Conservation (phyloP, 1,140 invertebrate genomes). For the Popillia japonica region DNA sequence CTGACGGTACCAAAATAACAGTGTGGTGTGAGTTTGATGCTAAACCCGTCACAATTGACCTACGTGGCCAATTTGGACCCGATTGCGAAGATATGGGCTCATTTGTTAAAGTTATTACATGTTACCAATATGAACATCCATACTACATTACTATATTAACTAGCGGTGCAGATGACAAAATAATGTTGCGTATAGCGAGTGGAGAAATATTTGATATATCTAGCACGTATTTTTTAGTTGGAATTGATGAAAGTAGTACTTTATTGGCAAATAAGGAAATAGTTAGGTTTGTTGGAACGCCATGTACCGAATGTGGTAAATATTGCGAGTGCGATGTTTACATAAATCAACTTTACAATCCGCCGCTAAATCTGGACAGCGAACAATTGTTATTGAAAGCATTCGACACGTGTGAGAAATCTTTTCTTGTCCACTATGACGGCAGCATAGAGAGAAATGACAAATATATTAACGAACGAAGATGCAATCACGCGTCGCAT, state of each 20-base stretch:
- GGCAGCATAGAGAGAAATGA: constrained; percentile 15
- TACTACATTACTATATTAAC: constrained; percentile 25
- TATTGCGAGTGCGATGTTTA: constrained; percentile 28
- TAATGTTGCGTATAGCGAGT: constrained; percentile 9
- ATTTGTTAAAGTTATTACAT: constrained; percentile 22
- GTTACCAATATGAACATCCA: constrained; percentile 29
- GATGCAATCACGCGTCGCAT: constrained; percentile 10
- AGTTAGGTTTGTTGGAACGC: background rate
- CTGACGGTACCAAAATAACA: constrained; percentile 29
- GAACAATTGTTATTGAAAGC: constrained; percentile 29
- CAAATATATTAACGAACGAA: constrained; percentile 20
- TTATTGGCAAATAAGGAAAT: constrained; percentile 17
- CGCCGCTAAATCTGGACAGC: background rate
- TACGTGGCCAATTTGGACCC: background rate
- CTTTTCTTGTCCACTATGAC: constrained; percentile 18
- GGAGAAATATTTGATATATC: constrained; percentile 33
- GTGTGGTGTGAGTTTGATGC: constrained; percentile 23
- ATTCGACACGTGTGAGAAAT: constrained; percentile 28
- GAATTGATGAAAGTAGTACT: constrained; percentile 13
- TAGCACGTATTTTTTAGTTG: constrained; percentile 14
- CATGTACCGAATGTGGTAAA: background rate
- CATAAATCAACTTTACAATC: constrained; percentile 21
- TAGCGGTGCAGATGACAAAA: constrained; percentile 1
- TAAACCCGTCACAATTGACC: background rate
- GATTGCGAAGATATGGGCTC: background rate